Evolutionary conservation across 2,797 vertebrate species (phyloP).

Genomic region (Argya squamiceps): DNA sequence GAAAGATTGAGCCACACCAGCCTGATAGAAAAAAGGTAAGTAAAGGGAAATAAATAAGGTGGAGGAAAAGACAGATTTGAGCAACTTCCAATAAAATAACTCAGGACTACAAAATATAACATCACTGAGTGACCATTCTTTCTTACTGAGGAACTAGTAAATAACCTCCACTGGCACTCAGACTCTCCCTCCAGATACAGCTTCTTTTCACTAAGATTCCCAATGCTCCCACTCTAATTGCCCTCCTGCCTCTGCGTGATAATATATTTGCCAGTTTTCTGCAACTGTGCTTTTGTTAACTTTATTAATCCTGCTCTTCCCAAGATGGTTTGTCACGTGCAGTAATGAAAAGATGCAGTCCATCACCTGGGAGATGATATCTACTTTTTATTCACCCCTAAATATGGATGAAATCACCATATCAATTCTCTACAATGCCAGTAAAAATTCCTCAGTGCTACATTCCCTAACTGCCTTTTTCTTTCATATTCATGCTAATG

Average conservation of each 20-base stretch:
- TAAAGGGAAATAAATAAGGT: background rate
- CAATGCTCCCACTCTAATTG: background rate
- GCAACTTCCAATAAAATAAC: background rate
- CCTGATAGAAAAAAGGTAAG: background rate
- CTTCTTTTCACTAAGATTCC: background rate
- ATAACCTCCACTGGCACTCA: background rate
- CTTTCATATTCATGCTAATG: slow-evolving; percentile 35
- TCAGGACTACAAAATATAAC: background rate
- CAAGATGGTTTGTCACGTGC: background rate
- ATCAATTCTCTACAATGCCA: background rate
- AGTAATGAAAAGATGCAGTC: background rate
- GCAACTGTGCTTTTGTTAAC: background rate
- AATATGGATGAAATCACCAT: background rate
- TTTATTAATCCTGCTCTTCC: slow-evolving; percentile 4
- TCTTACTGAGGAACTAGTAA: background rate
- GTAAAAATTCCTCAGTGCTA: background rate
- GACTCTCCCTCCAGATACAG: background rate
- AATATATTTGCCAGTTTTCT: background rate
- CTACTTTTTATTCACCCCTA: background rate
- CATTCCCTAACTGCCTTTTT: background rate
- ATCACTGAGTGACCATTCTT: background rate
- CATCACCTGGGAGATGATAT: background rate
- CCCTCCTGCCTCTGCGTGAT: background rate
- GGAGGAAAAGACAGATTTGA: background rate
- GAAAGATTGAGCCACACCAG: background rate